A percentile compares a stretch with the other conserved stretches of the same genome.
Conservation (phyloP, 1,140 invertebrate species). For the Cotesia chilonis region DNA sequence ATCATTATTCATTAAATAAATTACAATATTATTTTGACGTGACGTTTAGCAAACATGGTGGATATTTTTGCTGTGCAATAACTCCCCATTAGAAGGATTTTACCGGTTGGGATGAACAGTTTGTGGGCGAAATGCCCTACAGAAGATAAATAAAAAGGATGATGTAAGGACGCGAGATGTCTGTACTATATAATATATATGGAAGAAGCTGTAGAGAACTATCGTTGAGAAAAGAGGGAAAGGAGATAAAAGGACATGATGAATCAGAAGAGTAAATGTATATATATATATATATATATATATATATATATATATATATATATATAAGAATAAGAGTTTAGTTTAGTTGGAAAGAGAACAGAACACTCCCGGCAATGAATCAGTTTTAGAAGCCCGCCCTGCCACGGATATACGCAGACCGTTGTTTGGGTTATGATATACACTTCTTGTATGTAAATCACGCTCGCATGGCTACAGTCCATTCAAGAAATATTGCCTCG, state of each 20-base stretch:
- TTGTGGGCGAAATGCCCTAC: not conserved
- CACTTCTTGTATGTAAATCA: slow-evolving; percentile 37
- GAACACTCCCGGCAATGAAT: slow-evolving; percentile 34
- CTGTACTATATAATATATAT: not conserved
- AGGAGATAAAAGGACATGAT: not conserved
- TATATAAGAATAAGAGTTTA: no score
- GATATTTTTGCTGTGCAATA: slow-evolving; percentile 30
- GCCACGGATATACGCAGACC: slow-evolving; percentile 22
- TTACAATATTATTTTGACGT: not conserved
- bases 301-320: no score
- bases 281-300: no score
- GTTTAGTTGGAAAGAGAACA: not conserved
- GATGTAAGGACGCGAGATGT: slow-evolving; percentile 30
- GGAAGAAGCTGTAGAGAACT: no score
- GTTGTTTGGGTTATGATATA: slow-evolving; percentile 36
- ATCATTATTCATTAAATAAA: not conserved
- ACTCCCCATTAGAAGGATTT: slow-evolving; percentile 33
- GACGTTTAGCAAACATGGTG: not conserved
- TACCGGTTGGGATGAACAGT: not conserved
- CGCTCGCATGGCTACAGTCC: slow-evolving; percentile 26
- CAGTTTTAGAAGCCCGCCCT: slow-evolving; percentile 34
- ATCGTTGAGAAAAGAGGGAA: not conserved
- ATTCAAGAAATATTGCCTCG: slow-evolving; percentile 23
- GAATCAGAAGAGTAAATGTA: not conserved
- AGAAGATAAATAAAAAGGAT: not conserved